Evolutionary conservation across 2,113 vertebrate genomes (phyloP), one percentile per base, ranked within the genome.

Genomic region (Engystomops pustulosus): DNA sequence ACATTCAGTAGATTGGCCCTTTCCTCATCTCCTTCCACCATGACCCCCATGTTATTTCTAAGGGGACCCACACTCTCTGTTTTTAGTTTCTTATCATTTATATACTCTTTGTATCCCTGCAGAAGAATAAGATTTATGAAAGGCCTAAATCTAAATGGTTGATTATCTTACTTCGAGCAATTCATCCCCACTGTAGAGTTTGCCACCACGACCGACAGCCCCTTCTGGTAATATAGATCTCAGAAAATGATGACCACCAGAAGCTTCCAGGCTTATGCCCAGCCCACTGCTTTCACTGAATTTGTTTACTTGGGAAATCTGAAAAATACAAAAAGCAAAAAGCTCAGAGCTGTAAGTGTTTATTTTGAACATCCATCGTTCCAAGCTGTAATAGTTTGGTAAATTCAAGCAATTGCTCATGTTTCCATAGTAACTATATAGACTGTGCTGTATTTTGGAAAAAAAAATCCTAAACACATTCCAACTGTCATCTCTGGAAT

Each of bases 191-290:
- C 96, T 97, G 88, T 94, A 97, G 17, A 99, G 92, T 80, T 94
- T 96, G 79, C 95, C 94, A 0, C 95, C 96, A 87, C 95, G 93
- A n/a, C 98, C 97, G 4, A 98, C 96, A 0, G 97, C 98, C 8
- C 97, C 98, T 88, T 99, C 98, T 0, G 98, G 98, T 76, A 99
- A 93, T 18, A 99, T 88, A 17, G 98, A 99, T 70, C 97, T 93
- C 85, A 99, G 96, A 90, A 97, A 97, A 91, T 99, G 98, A 91
- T 96, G 96, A 9, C 96, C 97, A 6, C 91, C 90, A 60, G 91
- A 93, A 74, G 95, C 96, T 89, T 99, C 97, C 80, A 99, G 93
- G 87, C 97, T 98, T 91, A 99, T 97, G 20, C 98, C 98, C 85
- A 99, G 85, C 0, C 97, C 97, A 17, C 96, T 99, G 92, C 88